Base-by-base conservation (phyloP, 1,140 invertebrate species). In the Lysiphlebus fabarum region DNA sequence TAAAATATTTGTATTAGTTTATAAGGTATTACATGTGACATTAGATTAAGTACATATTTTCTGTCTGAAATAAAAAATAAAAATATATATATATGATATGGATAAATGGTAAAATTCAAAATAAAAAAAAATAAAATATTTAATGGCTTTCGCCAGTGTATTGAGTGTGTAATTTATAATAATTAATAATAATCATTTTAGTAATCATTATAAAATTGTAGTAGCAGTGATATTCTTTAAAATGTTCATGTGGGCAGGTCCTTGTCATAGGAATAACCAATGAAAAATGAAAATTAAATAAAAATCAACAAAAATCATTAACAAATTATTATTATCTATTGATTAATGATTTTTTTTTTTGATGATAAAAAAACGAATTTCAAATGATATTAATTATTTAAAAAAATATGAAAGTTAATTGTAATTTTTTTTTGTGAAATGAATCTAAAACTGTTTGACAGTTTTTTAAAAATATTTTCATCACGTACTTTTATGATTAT, bases 211-310 rank as follows among this genome's bases (percentile, higher is more conserved):
- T 26, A 26, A 26, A 26, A 26, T 2, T 44, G 60, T 62, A 62
- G 60, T 62, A 11, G 50, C 60, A 62, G 55, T 57, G 49, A 62
- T 53, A 62, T 62, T 55, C 55, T 49, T 49, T 57, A 57, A 44
- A 37, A 38, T 59, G 54, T 47, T 65, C 58, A 53, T 26, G 61
- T 65, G 57, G 58, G 63, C 65, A 61, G 38, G 50, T 56, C 61
- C 66, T 71, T 69, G 70, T 63, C 69, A 69, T 62, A 68, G 59
- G 49, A 44, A 37, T 62, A 41, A 34, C 37, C 10, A 51, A 45
- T 54, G 34, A 44, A n/a, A 42, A 48, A 51, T 34, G 49, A 38
- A 53, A 45, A 54, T 36, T 14, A 34, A 59, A 67, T n/a, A 59
- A 37, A 65, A n/a, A 14, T 57, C 48, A 26, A 36, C 6, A 40